A percentile compares a stretch with the other conserved stretches of the same genome.
Conservation (phyloP, 2,113 vertebrate species). For the Herpetotheres cachinnans region DNA sequence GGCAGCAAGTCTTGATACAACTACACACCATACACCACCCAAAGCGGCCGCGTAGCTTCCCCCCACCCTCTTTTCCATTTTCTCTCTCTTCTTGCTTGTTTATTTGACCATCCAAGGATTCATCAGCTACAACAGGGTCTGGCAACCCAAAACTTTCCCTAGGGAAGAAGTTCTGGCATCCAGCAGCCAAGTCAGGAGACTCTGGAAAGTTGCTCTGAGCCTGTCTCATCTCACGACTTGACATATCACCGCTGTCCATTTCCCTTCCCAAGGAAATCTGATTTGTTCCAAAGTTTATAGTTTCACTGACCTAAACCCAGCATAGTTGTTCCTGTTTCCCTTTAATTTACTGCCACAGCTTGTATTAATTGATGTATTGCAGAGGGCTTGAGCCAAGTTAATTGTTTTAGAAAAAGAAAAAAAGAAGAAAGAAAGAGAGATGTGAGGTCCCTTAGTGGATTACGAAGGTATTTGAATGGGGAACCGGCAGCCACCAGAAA, state of each 20-base stretch:
- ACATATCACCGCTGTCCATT: constrained; percentile 46
- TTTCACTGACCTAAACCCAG: constrained; percentile 69
- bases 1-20: neutral
- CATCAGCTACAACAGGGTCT: neutral
- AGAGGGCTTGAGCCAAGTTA: constrained; percentile 66
- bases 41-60: rapidly evolving
- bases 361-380: constrained; percentile 64
- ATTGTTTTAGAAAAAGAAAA: constrained; percentile 68
- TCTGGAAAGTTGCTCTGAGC: constrained; percentile 56
- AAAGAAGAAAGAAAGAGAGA: constrained; percentile 46
- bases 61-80: neutral
- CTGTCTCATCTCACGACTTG: constrained; percentile 34
- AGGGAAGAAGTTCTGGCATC: constrained; percentile 60
- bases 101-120: neutral
- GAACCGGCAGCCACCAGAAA: neutral
- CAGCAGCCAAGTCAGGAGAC: constrained; percentile 21
- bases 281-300: constrained; percentile 53
- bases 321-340: constrained; percentile 64
- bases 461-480: neutral
- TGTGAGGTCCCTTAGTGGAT: constrained; percentile 51
- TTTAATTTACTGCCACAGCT: constrained; percentile 57
- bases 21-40: neutral
- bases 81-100: neutral
- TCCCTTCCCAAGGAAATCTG: constrained; percentile 56
- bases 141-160: constrained; percentile 43